Evolutionary conservation across 2,888 invertebrate species (phyloP).

Genomic region (Thymelicus lineola): DNA sequence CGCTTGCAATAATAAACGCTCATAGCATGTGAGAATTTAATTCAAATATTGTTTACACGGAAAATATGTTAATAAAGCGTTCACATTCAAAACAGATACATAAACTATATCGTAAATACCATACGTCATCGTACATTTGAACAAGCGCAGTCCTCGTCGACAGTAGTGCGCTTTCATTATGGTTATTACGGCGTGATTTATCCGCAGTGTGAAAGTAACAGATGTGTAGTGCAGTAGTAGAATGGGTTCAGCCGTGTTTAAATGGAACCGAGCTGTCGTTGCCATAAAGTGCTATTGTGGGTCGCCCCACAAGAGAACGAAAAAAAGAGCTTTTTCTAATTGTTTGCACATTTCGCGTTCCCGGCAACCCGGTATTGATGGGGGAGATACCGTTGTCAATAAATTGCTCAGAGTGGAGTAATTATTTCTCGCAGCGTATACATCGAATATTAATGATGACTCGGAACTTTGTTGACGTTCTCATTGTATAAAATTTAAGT

Average conservation of each 20-base stretch:
- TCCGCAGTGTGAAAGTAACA: constrained; percentile 66
- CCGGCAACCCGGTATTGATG: constrained; percentile 46
- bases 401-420: constrained; percentile 26
- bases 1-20: no score
- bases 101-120: constrained; percentile 8
- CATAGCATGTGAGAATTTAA: not conserved
- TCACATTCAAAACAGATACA: not conserved
- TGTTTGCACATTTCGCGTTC: constrained; percentile 81
- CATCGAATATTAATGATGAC: constrained; percentile 24
- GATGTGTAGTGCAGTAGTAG: constrained; percentile 69
- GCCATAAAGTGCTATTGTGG: constrained; percentile 77
- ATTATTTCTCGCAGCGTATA: constrained; percentile 29
- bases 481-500: constrained; percentile 26
- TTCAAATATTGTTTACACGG: not conserved
- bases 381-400: constrained; percentile 30
- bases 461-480: constrained; percentile 26
- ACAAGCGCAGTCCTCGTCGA: constrained; percentile 21
- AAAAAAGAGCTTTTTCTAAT: constrained; percentile 77
- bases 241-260: constrained; percentile 63
- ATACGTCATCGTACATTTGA: constrained; percentile 20
- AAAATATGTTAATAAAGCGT: constrained; percentile 7
- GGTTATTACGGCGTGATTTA: constrained; percentile 59
- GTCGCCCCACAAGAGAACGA: constrained; percentile 58
- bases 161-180: constrained; percentile 38
- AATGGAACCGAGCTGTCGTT: constrained; percentile 69